A percentile compares a stretch with the other conserved stretches of the same genome.
These are phyloP conservation scores for Ethmia dodecea DNA, from an alignment of 2,888 invertebrate genomes.

Conservation along the genomic window DNA sequence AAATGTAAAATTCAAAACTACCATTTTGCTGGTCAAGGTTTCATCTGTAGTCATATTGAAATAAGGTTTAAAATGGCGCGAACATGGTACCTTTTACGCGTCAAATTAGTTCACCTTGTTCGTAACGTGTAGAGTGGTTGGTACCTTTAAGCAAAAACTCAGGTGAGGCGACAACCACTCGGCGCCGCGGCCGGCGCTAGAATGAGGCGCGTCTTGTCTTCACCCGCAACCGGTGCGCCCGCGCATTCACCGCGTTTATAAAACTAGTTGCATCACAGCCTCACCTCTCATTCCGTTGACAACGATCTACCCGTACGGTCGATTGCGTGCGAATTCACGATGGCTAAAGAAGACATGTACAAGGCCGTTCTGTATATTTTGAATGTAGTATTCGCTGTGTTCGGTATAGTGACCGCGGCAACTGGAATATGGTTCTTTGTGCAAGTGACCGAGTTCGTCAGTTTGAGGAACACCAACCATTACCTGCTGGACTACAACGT, in stretches of 20 bases:
- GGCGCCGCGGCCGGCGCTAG: too few relatives aligned
- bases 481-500: constrained; percentile 65
- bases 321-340: constrained; percentile 28
- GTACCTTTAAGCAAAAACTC: too few relatives aligned
- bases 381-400: constrained; percentile 63
- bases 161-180: too few relatives aligned
- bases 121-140: too few relatives aligned
- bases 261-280: constrained; percentile 47
- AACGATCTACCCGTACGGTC: constrained; percentile 43
- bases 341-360: constrained; percentile 63
- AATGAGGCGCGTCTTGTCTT: too few relatives aligned
- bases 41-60: too few relatives aligned
- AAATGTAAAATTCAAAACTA: too few relatives aligned
- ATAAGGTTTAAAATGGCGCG: too few relatives aligned
- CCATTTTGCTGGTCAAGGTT: too few relatives aligned
- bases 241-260: constrained; percentile 52
- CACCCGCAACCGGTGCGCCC: too few relatives aligned
- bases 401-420: constrained; percentile 61
- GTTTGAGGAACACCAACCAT: constrained; percentile 63
- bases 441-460: constrained; percentile 61
- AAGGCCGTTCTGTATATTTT: constrained; percentile 60
- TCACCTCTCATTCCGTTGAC: constrained; percentile 59
- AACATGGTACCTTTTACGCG: too few relatives aligned
- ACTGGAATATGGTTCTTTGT: constrained; percentile 72
- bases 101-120: too few relatives aligned